Evolutionary conservation across 2,888 invertebrate genomes (phyloP).

Genomic region (Meliscaeva auricollis): DNA sequence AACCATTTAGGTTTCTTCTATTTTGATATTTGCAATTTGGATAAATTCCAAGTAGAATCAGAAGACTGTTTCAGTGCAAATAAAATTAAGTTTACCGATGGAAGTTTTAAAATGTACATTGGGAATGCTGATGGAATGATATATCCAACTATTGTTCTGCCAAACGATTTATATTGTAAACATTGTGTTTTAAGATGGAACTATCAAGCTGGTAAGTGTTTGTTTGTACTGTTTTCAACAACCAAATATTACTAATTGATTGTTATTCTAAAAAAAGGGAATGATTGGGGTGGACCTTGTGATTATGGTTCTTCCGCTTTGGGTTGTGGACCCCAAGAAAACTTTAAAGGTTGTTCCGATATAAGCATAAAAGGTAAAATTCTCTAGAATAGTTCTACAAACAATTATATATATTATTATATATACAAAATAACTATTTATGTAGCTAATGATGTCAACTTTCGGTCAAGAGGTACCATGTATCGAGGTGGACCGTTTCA

Average conservation of each 20-base stretch:
- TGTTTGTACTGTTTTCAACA: not conserved
- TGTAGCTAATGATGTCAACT: no score
- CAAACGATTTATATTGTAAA: constrained; percentile 84
- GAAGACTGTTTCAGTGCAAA: constrained; percentile 85
- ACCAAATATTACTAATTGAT: no score
- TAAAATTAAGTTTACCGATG: constrained; percentile 81
- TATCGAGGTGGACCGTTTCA: no score
- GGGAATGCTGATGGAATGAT: constrained; percentile 78
- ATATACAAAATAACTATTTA: no score
- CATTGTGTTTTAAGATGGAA: constrained; percentile 86
- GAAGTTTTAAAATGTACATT: constrained; percentile 78
- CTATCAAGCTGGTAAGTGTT: constrained; percentile 84
- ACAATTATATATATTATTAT: no score
- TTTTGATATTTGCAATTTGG: constrained; percentile 84
- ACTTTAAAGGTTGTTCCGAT: constrained; percentile 85
- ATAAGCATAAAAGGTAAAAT: constrained; percentile 82
- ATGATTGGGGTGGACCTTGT: constrained; percentile 85
- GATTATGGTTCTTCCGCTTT: constrained; percentile 80
- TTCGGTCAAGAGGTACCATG: no score
- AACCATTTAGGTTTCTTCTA: constrained; percentile 84
- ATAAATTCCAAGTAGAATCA: constrained; percentile 83
- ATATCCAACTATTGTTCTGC: constrained; percentile 81
- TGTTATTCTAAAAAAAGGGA: constrained; percentile 79
- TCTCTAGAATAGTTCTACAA: no score
- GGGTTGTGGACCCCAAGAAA: constrained; percentile 85